phyloP scores from a whole-genome alignment of 2,797 vertebrate species.

The Sebastes alutus region DNA sequence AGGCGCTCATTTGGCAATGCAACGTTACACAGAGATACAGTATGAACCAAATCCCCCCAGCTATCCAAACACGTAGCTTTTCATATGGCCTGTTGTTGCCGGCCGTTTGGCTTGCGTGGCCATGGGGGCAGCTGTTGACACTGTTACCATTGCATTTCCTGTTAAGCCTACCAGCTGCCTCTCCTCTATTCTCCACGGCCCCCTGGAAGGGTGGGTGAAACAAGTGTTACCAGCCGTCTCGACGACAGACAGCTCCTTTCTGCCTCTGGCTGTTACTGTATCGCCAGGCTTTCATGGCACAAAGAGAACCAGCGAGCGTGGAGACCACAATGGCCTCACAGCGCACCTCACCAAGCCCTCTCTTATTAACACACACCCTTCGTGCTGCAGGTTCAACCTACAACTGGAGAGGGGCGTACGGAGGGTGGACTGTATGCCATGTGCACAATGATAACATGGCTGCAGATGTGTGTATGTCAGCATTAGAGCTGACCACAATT shows the following conservation, averaged over 20 bases:
- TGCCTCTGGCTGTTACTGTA: constrained; percentile 84
- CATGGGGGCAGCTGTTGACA: constrained; percentile 88
- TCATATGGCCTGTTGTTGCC: constrained; percentile 81
- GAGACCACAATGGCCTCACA: constrained; percentile 72
- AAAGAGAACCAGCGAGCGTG: constrained; percentile 82
- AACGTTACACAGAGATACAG: constrained; percentile 65
- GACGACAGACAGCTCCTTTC: constrained; percentile 91
- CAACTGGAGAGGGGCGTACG: constrained; percentile 41
- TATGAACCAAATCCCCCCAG: constrained; percentile 74
- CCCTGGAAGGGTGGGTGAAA: constrained; percentile 80
- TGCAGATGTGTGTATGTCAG: constrained; percentile 49
- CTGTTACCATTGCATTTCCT: constrained; percentile 85
- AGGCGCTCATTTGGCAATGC: constrained; percentile 57
- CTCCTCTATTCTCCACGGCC: constrained; percentile 79
- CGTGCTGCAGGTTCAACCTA: constrained; percentile 68
- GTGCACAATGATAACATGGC: constrained; percentile 56
- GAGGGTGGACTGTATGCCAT: constrained; percentile 40
- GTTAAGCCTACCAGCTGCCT: constrained; percentile 90
- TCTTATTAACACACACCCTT: constrained; percentile 83
- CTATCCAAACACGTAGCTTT: constrained; percentile 84
- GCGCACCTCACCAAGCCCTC: constrained; percentile 67
- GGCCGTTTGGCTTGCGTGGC: constrained; percentile 80
- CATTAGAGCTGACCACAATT: constrained; percentile 45
- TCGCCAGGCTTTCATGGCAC: constrained; percentile 76
- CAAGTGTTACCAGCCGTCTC: constrained; percentile 81